Percentiles rank a stretch among this genome's conserved stretches.
These are phyloP conservation scores for Apamea monoglypha DNA, from an alignment of 2,888 invertebrate genomes.

Conservation along the genomic window DNA sequence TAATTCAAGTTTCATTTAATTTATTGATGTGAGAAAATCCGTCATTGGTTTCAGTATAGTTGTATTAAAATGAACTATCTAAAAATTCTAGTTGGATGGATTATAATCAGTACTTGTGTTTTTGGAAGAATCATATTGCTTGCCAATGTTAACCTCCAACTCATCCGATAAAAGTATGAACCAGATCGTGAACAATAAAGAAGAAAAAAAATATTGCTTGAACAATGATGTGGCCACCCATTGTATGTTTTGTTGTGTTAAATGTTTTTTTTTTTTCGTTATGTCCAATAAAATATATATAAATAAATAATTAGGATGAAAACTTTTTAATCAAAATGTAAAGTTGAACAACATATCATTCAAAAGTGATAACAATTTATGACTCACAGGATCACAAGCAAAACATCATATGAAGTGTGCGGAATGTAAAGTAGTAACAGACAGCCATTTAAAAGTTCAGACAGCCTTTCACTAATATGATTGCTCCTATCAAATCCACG, in stretches of 20 bases:
- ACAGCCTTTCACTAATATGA: constrained; percentile 50
- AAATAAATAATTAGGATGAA: background rate
- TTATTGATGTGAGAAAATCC: constrained; percentile 10
- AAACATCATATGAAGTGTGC: constrained; percentile 13
- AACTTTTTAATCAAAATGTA: background rate
- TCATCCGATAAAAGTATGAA: too few relatives aligned
- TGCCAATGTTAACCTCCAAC: too few relatives aligned
- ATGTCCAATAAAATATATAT: too few relatives aligned
- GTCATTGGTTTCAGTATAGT: background rate
- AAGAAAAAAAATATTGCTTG: too few relatives aligned
- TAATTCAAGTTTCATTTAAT: constrained; percentile 12
- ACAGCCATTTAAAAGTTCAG: constrained; percentile 46
- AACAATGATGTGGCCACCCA: too few relatives aligned
- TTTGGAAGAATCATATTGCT: background rate
- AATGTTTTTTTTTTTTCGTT: too few relatives aligned
- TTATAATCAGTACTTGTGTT: too few relatives aligned
- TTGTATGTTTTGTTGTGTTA: too few relatives aligned
- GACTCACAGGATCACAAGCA: constrained; percentile 7
- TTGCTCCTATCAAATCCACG: constrained; percentile 53
- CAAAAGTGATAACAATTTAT: constrained; percentile 1
- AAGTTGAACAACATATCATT: background rate
- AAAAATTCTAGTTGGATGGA: background rate
- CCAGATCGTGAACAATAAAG: too few relatives aligned
- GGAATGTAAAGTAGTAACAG: constrained; percentile 53
- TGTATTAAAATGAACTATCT: background rate